Conservation (phyloP, 2,113 vertebrate genomes). For the Otocyon megalotis region DNA sequence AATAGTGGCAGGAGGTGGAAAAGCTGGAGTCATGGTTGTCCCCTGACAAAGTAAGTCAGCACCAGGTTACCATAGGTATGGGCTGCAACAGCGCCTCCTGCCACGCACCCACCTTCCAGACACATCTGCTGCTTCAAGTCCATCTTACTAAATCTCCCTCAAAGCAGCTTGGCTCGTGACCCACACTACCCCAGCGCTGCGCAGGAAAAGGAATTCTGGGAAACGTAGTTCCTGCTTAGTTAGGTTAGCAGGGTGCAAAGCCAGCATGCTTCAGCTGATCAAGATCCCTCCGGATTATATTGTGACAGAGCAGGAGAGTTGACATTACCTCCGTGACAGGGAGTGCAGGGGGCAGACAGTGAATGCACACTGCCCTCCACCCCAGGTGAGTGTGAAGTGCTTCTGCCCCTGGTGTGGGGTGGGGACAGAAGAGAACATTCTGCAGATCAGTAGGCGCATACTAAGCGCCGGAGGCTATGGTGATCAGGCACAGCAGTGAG, state of each 20-base stretch:
- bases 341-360: not conserved
- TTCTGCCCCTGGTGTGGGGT: not conserved
- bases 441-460: accelerated
- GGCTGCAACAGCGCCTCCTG: accelerated
- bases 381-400: not conserved
- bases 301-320: not conserved
- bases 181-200: not conserved
- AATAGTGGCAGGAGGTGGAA: not conserved
- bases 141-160: not conserved
- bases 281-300: accelerated
- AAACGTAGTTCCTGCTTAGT: not conserved
- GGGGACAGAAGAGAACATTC: not conserved
- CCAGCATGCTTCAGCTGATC: not conserved
- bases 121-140: not conserved
- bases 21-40: not conserved
- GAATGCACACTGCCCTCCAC: not conserved
- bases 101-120: not conserved
- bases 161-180: not conserved
- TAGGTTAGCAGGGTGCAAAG: not conserved
- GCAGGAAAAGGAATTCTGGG: not conserved
- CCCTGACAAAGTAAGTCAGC: not conserved
- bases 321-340: not conserved
- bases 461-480: not conserved
- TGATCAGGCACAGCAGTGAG: not conserved
- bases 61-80: accelerated